Evolutionary conservation across 2,113 vertebrate genomes (phyloP).

Genomic region (Dicaeum eximium): DNA sequence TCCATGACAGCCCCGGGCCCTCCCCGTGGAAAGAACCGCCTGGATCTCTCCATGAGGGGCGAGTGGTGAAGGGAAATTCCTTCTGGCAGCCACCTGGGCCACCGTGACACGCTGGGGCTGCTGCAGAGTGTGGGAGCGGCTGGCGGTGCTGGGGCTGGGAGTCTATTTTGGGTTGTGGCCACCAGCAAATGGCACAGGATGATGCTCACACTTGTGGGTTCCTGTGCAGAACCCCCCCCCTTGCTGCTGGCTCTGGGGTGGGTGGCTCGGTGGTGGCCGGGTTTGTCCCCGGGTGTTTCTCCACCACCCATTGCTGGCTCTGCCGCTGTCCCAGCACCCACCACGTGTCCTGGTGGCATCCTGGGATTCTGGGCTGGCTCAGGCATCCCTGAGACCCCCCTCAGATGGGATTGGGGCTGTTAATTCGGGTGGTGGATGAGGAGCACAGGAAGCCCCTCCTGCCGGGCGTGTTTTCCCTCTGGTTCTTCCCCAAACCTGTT

Average conservation of each 20-base stretch:
- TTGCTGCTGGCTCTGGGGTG: fast-evolving
- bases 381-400: fast-evolving
- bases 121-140: not conserved
- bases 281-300: not conserved
- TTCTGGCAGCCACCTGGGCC: not conserved
- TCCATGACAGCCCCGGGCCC: not conserved
- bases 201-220: not conserved
- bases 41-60: not conserved
- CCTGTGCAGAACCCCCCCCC: no score
- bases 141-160: not conserved
- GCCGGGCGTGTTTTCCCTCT: fast-evolving
- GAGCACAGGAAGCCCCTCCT: not conserved
- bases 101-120: not conserved
- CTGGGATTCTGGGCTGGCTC: not conserved
- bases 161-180: not conserved
- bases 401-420: not conserved
- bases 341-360: not conserved
- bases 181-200: not conserved
- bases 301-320: not conserved
- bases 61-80: not conserved
- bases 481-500: not conserved
- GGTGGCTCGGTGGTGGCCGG: fast-evolving
- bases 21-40: not conserved
- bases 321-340: not conserved
- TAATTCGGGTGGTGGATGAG: not conserved